Evolutionary conservation across 2,888 invertebrate genomes (phyloP).

Genomic region (Ornithoptera priamus): DNA sequence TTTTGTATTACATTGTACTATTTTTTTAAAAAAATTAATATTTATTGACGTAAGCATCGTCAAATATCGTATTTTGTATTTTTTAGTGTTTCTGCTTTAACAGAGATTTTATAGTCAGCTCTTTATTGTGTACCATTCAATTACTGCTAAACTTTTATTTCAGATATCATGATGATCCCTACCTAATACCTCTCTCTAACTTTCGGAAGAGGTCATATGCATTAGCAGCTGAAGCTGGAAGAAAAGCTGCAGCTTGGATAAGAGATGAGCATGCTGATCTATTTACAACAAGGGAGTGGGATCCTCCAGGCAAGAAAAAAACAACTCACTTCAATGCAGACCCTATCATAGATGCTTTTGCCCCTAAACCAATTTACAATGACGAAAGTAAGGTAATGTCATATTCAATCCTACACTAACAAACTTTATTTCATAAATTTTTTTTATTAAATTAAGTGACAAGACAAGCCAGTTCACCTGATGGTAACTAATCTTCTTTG

Average conservation of each 20-base stretch:
- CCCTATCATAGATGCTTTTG: constrained; percentile 83
- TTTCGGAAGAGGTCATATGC: constrained; percentile 84
- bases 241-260: constrained; percentile 92
- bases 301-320: constrained; percentile 80
- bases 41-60: too few relatives aligned
- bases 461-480: too few relatives aligned
- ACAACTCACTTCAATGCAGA: constrained; percentile 78
- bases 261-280: constrained; percentile 85
- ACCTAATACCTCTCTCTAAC: constrained; percentile 88
- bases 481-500: too few relatives aligned
- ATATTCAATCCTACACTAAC: not conserved
- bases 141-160: constrained; percentile 27
- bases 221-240: constrained; percentile 91
- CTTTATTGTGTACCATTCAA: too few relatives aligned
- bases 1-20: too few relatives aligned
- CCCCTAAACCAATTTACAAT: constrained; percentile 84
- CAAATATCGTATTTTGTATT: too few relatives aligned
- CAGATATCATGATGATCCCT: constrained; percentile 94
- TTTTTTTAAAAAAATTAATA: too few relatives aligned
- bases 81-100: too few relatives aligned
- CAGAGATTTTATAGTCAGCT: too few relatives aligned
- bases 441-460: too few relatives aligned
- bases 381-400: constrained; percentile 82
- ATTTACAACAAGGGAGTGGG: constrained; percentile 83
- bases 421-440: too few relatives aligned